phyloP scores from a whole-genome alignment of 2,888 invertebrate genomes.

The Lypha dubia region DNA sequence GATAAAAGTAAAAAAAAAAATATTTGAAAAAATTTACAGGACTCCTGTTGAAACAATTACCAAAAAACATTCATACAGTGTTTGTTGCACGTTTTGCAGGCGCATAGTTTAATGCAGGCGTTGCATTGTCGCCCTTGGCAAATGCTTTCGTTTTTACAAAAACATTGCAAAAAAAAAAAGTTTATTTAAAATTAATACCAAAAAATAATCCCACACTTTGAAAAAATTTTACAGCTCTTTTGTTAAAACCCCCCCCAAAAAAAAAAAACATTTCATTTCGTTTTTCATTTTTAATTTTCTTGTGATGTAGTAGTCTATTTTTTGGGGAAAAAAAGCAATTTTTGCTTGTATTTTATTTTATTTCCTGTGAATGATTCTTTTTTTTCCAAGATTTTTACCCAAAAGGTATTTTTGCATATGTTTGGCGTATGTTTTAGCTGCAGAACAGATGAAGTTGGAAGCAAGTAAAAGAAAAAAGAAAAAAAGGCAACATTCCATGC shows the following conservation, averaged over 20 bases:
- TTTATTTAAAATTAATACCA: constrained; percentile 63
- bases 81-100: constrained; percentile 14
- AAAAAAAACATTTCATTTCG: constrained; percentile 46
- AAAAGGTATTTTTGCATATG: constrained; percentile 73
- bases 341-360: constrained; percentile 68
- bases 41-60: constrained; percentile 40
- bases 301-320: constrained; percentile 52
- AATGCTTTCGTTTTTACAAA: constrained; percentile 60
- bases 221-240: constrained; percentile 55
- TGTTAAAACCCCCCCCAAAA: constrained; percentile 56
- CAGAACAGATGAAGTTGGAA: constrained; percentile 51
- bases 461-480: constrained; percentile 22
- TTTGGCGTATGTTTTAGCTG: constrained; percentile 59
- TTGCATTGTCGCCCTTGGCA: constrained; percentile 70
- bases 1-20: neutral
- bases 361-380: constrained; percentile 65
- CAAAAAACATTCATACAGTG: neutral
- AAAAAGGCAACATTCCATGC: constrained; percentile 69
- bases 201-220: constrained; percentile 32
- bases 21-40: neutral
- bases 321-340: constrained; percentile 28
- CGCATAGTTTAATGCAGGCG: constrained; percentile 64
- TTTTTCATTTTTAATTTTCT: constrained; percentile 23
- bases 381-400: constrained; percentile 58
- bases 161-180: constrained; percentile 32